Evolutionary conservation across 2,113 vertebrate genomes (phyloP).

Genomic region (Lepus americanus): DNA sequence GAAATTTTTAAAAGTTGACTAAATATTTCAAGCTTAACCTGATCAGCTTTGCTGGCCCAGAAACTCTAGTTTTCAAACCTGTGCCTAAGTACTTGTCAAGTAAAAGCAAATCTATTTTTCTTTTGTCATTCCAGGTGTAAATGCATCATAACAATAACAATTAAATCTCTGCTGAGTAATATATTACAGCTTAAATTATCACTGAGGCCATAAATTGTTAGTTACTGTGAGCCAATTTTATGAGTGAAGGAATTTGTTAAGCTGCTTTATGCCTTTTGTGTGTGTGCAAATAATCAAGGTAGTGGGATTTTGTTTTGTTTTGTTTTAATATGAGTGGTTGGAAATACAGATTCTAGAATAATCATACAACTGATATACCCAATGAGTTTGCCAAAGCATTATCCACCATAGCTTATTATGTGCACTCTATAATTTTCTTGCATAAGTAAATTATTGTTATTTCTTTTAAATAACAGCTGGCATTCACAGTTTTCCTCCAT

Average conservation of each 20-base stretch:
- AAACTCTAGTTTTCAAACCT: neutral
- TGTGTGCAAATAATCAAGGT: neutral
- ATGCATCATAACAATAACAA: neutral
- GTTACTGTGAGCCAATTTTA: slow-evolving; percentile 8
- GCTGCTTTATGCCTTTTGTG: neutral
- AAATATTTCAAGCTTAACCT: slow-evolving; percentile 21
- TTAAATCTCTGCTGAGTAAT: neutral
- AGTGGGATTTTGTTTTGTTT: neutral
- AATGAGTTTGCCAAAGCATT: slow-evolving; percentile 52
- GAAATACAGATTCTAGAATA: slow-evolving; percentile 70
- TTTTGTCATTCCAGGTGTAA: neutral
- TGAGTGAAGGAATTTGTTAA: neutral
- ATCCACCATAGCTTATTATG: slow-evolving; percentile 62
- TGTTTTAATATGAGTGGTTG: slow-evolving; percentile 57
- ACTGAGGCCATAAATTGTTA: neutral
- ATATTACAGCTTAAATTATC: slow-evolving; percentile 10
- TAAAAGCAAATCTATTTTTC: slow-evolving; percentile 12
- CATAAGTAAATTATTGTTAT: slow-evolving; percentile 80
- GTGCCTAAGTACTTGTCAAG: neutral
- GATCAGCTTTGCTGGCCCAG: neutral
- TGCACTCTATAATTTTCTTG: slow-evolving; percentile 72
- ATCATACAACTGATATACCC: slow-evolving; percentile 49
- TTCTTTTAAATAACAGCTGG: slow-evolving; percentile 71
- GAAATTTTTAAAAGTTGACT: neutral
- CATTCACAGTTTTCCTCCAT: slow-evolving; percentile 64